These are phyloP conservation scores for Caenorhabditis brenneri DNA, from an alignment of 1,140 invertebrate species.

Conservation along the genomic window DNA sequence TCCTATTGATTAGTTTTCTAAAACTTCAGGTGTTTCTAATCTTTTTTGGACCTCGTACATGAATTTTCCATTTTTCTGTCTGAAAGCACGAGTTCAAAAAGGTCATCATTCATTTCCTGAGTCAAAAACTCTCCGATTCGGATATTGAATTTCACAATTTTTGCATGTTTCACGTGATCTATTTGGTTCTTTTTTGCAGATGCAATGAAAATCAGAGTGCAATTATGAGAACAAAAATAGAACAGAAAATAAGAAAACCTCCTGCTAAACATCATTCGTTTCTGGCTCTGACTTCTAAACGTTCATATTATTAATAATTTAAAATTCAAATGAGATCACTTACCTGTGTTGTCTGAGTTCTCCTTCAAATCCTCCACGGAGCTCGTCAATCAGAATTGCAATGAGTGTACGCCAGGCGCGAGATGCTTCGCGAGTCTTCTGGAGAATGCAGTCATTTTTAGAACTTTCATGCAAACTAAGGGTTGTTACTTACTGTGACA, in stretches of 20 bases:
- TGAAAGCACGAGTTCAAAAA: neutral
- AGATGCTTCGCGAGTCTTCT: slow-evolving; percentile 55
- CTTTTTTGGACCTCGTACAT: no score
- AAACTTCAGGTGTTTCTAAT: no score
- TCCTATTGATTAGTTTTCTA: no score
- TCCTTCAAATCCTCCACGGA: slow-evolving; percentile 55
- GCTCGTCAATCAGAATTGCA: slow-evolving; percentile 57
- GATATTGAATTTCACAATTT: neutral
- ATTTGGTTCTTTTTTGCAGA: no score
- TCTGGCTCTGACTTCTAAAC: slow-evolving; percentile 25
- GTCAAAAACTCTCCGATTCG: neutral
- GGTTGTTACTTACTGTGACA: slow-evolving; percentile 59
- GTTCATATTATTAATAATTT: neutral
- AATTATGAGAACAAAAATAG: neutral
- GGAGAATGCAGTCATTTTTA: neutral
- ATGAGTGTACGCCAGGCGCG: slow-evolving; percentile 56
- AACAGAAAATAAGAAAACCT: neutral
- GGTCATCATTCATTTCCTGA: slow-evolving; percentile 14
- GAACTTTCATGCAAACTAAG: neutral
- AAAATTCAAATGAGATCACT: neutral
- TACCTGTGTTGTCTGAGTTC: slow-evolving; percentile 55
- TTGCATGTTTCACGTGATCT: neutral
- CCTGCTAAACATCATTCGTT: slow-evolving; percentile 34
- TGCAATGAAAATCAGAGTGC: slow-evolving; percentile 8
- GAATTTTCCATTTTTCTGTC: neutral